Percentiles rank a stretch among this genome's conserved stretches.
Evolutionary conservation across 1,140 invertebrate species (phyloP).

Genomic region (Chironomus tepperi): DNA sequence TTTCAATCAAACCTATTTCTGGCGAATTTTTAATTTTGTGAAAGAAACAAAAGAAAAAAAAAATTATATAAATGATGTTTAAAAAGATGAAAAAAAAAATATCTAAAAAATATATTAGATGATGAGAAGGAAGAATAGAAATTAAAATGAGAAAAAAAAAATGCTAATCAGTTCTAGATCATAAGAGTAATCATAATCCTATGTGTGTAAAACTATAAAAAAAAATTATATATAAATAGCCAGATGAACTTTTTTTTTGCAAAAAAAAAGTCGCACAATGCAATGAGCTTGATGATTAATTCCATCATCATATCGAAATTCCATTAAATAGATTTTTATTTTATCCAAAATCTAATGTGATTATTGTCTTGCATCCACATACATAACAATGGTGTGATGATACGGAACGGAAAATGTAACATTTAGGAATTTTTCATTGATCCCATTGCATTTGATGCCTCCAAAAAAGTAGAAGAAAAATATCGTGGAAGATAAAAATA

Average conservation of each 20-base stretch:
- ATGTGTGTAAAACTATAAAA: conserved; percentile 23
- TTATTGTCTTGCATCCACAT: too few species aligned
- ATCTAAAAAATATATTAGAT: conserved; percentile 21
- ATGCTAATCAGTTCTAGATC: conserved; percentile 22
- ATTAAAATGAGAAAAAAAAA: not conserved
- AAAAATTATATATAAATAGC: not conserved
- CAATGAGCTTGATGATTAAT: not conserved
- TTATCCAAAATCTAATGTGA: too few species aligned
- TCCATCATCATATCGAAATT: too few species aligned
- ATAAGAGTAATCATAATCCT: conserved; percentile 18
- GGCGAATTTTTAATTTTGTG: not conserved
- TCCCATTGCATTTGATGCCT: not conserved
- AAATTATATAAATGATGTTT: not conserved
- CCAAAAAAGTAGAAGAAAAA: not conserved
- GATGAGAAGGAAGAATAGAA: conserved; percentile 16
- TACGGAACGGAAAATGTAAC: not conserved
- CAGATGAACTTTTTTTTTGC: not conserved
- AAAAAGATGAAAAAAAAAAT: conserved; percentile 2
- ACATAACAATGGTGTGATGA: too few species aligned
- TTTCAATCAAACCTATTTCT: not conserved
- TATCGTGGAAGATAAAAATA: not conserved
- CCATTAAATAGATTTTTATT: too few species aligned
- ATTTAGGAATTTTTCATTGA: not conserved
- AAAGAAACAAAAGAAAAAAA: not conserved
- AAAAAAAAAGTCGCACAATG: not conserved